These are phyloP conservation scores for Hydrozoanthus tunicans DNA, from an alignment of 64 coral and sea anemone species.

Conservation along the genomic window DNA sequence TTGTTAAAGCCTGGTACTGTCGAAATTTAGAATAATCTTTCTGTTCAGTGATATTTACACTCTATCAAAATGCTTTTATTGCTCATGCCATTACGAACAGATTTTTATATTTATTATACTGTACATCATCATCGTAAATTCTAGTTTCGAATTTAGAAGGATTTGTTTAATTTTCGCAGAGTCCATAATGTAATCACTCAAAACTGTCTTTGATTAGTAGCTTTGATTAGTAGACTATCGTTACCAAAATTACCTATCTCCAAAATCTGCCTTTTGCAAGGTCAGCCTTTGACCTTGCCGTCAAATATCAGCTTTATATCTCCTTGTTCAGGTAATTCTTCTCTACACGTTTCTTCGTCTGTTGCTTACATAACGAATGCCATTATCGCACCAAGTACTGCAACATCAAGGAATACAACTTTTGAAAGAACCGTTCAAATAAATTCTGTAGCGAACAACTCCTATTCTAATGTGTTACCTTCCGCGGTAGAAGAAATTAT, in stretches of 20 bases:
- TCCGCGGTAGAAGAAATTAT: background rate
- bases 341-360: background rate
- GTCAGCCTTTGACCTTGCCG: background rate
- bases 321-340: slow-evolving; percentile 20
- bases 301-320: slow-evolving; percentile 14
- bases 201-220: background rate
- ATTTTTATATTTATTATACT: no score
- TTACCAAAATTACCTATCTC: background rate
- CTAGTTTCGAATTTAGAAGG: no score
- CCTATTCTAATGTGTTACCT: background rate
- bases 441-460: background rate
- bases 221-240: background rate
- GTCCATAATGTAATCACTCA: background rate
- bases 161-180: no score
- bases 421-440: background rate
- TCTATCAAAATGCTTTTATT: no score
- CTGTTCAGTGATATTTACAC: no score
- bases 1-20: no score
- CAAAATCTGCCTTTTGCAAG: background rate
- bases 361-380: background rate
- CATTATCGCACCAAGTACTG: background rate
- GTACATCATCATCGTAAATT: no score
- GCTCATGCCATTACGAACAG: no score
- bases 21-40: no score
- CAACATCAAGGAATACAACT: background rate